These are phyloP conservation scores for Agelaius tricolor DNA, from an alignment of 2,113 vertebrate genomes.

Conservation along the genomic window DNA sequence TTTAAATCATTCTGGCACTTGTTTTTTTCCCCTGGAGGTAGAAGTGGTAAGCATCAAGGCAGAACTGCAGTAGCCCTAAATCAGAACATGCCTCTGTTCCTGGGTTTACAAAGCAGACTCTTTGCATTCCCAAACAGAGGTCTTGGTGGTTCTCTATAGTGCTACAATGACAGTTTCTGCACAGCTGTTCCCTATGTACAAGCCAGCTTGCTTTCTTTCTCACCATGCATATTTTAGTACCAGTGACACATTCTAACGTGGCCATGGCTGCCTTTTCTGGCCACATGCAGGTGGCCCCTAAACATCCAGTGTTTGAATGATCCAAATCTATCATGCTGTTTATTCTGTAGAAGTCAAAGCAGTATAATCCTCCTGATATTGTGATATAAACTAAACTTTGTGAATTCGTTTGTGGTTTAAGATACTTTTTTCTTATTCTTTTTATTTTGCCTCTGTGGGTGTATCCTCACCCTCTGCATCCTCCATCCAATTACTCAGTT, in stretches of 20 bases:
- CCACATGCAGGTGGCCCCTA: not conserved
- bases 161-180: constrained; percentile 25
- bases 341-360: not conserved
- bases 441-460: not conserved
- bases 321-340: rapidly evolving
- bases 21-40: constrained; percentile 70
- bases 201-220: not conserved
- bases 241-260: not conserved
- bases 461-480: not conserved
- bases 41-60: constrained; percentile 57
- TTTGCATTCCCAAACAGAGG: constrained; percentile 41
- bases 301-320: not conserved
- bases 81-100: constrained; percentile 39
- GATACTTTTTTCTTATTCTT: not conserved
- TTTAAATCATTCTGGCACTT: constrained; percentile 73
- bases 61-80: constrained; percentile 61
- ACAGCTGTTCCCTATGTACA: not conserved
- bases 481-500: not conserved
- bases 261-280: not conserved
- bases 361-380: not conserved
- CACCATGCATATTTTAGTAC: not conserved
- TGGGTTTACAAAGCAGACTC: constrained; percentile 49
- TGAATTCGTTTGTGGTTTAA: not conserved
- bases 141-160: not conserved
- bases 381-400: not conserved